Evolutionary conservation across 2,888 invertebrate species (phyloP), one percentile per base, ranked within the genome.

Genomic region (Drosophila koepferae): DNA sequence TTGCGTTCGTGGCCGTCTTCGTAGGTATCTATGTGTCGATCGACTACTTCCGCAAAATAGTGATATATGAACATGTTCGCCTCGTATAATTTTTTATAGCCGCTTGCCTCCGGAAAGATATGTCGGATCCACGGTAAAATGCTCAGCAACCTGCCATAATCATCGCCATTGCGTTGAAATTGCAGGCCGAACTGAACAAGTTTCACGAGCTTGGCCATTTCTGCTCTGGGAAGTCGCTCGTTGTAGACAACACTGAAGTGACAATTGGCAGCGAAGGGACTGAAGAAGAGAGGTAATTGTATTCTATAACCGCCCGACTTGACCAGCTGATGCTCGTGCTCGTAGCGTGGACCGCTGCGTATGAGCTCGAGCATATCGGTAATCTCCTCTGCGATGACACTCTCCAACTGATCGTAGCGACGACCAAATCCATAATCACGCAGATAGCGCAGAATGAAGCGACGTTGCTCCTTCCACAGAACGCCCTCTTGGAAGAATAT

Each of bases 401-500:
- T 70, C 82, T 96, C 96, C 43, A 95, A 91, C 10, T 92, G 92
- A 0, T 92, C 92, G 43, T 94, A 94, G 4, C 96, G 94, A 54
- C 95, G 93, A 0, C 96, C 96, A 74, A 96, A 96, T 3, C 96
- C 96, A 83, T 93, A 96, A 86, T 96, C 96, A 0, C 96, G 93
- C 86, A 96, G 92, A 77, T 95, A 94, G 0, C 96, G 94, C 4
- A 96, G 92, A 0, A 95, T 94, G 75, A 96, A 96, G 76, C 96
- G 94, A 40, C 96, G 93, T 81, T 96, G 96, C 3, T 95, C 94
- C 67, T 95, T 94, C 96, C 96, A 96, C 60, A 94, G 92, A 43
- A 93, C 91, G 1, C 95, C 95, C 18, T 96, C 96, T 20, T 94
- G 94, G 85, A 96, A 96, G 89, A 96, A 95, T 69, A 96, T 94